A percentile compares a stretch with the other conserved stretches of the same genome.
phyloP scores from a whole-genome alignment of 2,888 invertebrate species.

The Sthenelais limicola region DNA sequence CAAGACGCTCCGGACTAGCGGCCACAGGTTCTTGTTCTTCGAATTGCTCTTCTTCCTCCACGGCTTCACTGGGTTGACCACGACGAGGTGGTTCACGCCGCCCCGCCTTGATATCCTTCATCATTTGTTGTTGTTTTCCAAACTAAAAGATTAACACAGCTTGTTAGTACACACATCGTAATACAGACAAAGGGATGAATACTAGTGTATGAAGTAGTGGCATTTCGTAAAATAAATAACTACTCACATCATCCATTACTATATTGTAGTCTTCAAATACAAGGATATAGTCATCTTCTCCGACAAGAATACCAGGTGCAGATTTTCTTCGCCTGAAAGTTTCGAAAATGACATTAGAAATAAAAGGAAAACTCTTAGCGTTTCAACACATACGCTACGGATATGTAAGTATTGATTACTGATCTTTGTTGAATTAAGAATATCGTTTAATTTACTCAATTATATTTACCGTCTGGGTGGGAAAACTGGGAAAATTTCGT shows the following conservation, averaged over 20 bases:
- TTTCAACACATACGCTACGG: no score
- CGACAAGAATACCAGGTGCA: constrained; percentile 56
- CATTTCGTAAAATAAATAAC: not conserved
- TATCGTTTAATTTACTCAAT: not conserved
- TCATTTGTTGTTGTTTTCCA: constrained; percentile 36
- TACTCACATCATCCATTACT: constrained; percentile 64
- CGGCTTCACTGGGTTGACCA: not conserved
- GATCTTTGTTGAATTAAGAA: not conserved
- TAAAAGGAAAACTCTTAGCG: constrained; percentile 15
- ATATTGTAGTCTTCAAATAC: constrained; percentile 65
- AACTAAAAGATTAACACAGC: no score
- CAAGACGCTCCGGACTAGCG: not conserved
- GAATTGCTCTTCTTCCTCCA: not conserved
- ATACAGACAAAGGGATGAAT: not conserved
- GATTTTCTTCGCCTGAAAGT: constrained; percentile 59
- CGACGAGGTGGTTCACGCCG: constrained; percentile 8
- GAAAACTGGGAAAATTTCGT: constrained; percentile 54
- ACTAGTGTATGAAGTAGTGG: not conserved
- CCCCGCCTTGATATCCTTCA: constrained; percentile 36
- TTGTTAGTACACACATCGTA: no score
- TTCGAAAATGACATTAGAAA: not conserved
- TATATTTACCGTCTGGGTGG: constrained; percentile 6
- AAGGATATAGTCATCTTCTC: constrained; percentile 64
- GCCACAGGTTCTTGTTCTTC: not conserved
- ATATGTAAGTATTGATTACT: no score